Conservation (phyloP, 2,797 vertebrate genomes). For the Hydrophis major region DNA sequence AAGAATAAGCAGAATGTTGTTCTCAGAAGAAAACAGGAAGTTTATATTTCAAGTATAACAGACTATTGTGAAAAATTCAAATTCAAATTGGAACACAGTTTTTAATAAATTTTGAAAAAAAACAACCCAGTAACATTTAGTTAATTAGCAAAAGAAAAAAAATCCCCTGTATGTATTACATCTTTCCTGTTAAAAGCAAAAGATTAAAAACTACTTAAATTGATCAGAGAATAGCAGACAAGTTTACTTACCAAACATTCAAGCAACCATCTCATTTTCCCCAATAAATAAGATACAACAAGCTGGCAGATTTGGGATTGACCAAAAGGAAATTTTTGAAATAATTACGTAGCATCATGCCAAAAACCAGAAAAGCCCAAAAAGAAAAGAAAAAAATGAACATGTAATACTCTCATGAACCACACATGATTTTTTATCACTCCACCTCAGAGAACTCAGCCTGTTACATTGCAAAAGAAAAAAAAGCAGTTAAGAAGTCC, state of each 20-base stretch:
- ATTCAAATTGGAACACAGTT: conserved; percentile 56
- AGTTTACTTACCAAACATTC: conserved; percentile 79
- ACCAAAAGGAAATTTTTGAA: conserved; percentile 76
- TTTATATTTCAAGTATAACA: conserved; percentile 65
- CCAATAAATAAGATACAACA: conserved; percentile 76
- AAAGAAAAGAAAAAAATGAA: conserved; percentile 39
- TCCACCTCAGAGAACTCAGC: conserved; percentile 68
- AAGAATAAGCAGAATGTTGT: conserved; percentile 58
- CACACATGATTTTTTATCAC: conserved; percentile 73
- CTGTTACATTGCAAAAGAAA: conserved; percentile 63
- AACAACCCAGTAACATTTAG: conserved; percentile 51
- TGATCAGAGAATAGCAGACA: conserved; percentile 72
- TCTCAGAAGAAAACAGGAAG: conserved; percentile 68
- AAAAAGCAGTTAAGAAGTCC: conserved; percentile 65
- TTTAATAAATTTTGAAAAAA: conserved; percentile 54
- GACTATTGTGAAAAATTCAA: conserved; percentile 58
- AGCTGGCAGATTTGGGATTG: conserved; percentile 78
- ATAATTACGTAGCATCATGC: conserved; percentile 73
- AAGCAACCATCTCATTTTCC: conserved; percentile 77
- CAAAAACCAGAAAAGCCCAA: conserved; percentile 58
- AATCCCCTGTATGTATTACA: conserved; percentile 52
- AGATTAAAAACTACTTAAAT: conserved; percentile 70
- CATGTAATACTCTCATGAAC: conserved; percentile 72
- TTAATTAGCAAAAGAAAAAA: conserved; percentile 45
- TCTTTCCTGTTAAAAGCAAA: conserved; percentile 59